A percentile compares a stretch with the other conserved stretches of the same genome.
These are phyloP conservation scores for Corapipo altera DNA, from an alignment of 2,113 vertebrate species.

Conservation along the genomic window DNA sequence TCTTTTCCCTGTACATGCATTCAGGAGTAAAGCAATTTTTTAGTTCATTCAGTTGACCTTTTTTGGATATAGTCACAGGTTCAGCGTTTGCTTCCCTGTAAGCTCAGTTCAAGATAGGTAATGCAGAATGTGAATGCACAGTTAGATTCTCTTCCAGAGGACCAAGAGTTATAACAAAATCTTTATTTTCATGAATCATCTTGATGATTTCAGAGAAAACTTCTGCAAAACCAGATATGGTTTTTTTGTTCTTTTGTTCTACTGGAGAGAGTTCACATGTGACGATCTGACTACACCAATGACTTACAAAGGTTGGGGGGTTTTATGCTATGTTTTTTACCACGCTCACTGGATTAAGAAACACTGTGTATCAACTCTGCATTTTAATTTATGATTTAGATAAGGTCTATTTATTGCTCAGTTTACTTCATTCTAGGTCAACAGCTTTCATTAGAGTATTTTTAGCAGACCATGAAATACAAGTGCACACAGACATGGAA, in stretches of 20 bases:
- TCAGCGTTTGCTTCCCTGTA: background rate
- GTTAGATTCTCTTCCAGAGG: background rate
- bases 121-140: background rate
- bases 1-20: accelerated
- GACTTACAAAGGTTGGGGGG: background rate
- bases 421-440: constrained; percentile 41
- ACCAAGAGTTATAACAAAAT: background rate
- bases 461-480: background rate
- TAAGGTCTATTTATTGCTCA: background rate
- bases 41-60: background rate
- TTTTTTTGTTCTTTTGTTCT: background rate
- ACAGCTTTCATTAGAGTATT: constrained; percentile 8
- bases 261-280: background rate
- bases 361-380: background rate
- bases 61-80: background rate
- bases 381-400: constrained; percentile 4
- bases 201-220: background rate
- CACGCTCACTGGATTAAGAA: background rate
- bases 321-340: background rate
- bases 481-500: background rate
- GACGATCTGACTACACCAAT: background rate
- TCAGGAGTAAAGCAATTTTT: background rate
- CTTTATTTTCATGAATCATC: background rate
- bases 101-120: background rate
- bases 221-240: background rate